Conservation (phyloP, 2,797 vertebrate genomes). For the Oreonectes daqikongensis region DNA sequence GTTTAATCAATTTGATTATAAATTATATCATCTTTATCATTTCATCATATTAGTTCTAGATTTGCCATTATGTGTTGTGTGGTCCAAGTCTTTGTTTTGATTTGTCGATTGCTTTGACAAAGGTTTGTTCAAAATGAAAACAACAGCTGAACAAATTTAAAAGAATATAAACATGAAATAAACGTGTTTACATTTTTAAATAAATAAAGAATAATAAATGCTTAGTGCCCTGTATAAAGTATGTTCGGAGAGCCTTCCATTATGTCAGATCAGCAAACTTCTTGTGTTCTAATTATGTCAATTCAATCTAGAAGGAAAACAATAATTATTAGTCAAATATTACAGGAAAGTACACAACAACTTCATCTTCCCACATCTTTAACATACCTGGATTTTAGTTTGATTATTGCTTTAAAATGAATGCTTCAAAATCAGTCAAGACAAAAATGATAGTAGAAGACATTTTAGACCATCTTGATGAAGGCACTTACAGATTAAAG, state of each 20-base stretch:
- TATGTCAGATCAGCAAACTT: background rate
- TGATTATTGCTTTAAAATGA: background rate
- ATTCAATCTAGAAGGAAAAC: background rate
- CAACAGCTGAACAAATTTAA: too few species aligned
- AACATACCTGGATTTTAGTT: background rate
- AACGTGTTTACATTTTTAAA: background rate
- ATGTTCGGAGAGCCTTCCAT: background rate
- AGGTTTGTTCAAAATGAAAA: background rate
- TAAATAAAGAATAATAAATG: background rate
- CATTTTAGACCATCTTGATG: background rate
- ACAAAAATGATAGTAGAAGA: too few species aligned
- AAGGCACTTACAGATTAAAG: conserved; percentile 83
- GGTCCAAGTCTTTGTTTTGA: too few species aligned
- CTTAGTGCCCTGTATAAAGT: background rate
- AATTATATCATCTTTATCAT: too few species aligned
- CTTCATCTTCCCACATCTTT: too few species aligned
- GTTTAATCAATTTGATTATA: background rate
- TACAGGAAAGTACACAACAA: background rate
- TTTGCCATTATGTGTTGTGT: too few species aligned
- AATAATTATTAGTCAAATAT: background rate
- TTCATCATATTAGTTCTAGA: too few species aligned
- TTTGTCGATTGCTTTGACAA: too few species aligned
- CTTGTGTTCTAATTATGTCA: background rate
- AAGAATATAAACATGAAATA: background rate
- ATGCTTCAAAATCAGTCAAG: background rate